Percentiles rank a stretch among this genome's conserved stretches.
Evolutionary conservation across 2,888 invertebrate species (phyloP).

Genomic region (Keiferia lycopersicella): DNA sequence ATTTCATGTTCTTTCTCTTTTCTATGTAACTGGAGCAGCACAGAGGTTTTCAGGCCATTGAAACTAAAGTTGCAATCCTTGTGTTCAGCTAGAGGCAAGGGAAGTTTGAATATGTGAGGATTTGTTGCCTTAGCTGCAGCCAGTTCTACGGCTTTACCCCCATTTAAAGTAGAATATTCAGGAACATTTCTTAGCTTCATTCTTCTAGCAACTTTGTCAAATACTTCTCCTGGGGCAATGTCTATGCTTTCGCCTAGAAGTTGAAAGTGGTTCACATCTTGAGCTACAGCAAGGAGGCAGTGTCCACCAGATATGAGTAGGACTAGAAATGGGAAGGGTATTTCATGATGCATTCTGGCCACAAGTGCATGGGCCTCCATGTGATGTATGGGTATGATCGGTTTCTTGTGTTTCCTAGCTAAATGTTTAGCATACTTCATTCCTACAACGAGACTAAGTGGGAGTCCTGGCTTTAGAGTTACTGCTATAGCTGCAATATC

Average conservation of each 20-base stretch:
- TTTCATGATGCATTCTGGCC: constrained; percentile 86
- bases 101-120: constrained; percentile 85
- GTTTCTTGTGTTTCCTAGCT: constrained; percentile 85
- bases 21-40: constrained; percentile 73
- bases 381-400: constrained; percentile 98
- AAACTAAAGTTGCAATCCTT: constrained; percentile 96
- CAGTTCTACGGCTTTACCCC: constrained; percentile 93
- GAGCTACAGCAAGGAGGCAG: constrained; percentile 89
- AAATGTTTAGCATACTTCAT: constrained; percentile 91
- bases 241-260: constrained; percentile 91
- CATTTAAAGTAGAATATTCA: constrained; percentile 87
- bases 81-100: constrained; percentile 83
- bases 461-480: constrained; percentile 92
- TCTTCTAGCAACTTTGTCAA: constrained; percentile 95
- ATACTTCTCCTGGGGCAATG: constrained; percentile 95
- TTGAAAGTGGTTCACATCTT: constrained; percentile 87
- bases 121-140: constrained; percentile 87
- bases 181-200: constrained; percentile 90
- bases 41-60: constrained; percentile 88
- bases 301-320: constrained; percentile 97
- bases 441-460: constrained; percentile 90
- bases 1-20: constrained; percentile 82
- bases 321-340: constrained; percentile 93
- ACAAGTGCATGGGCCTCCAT: constrained; percentile 99
- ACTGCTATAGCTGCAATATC: constrained; percentile 94